Evolutionary conservation across 2,113 vertebrate species (phyloP).

Genomic region (Eretmochelys imbricata): DNA sequence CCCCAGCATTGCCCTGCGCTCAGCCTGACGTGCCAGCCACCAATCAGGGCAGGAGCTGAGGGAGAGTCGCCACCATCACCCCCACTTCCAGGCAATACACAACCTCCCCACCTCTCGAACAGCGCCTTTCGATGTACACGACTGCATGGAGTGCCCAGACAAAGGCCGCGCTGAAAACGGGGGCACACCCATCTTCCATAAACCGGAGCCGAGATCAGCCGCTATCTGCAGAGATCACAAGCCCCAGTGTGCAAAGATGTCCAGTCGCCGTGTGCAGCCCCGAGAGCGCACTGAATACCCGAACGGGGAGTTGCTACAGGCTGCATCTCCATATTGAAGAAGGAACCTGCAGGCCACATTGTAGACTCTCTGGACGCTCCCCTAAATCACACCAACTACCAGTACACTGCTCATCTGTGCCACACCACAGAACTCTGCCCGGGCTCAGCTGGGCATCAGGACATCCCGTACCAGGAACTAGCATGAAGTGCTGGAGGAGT

Average conservation of each 20-base stretch:
- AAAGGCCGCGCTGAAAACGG: neutral
- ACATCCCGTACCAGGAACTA: neutral
- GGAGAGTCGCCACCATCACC: neutral
- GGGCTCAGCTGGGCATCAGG: too few species aligned
- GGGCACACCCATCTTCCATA: neutral
- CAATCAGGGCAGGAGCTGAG: neutral
- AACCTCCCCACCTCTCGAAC: neutral
- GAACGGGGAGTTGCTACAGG: too few species aligned
- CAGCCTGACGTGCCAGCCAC: neutral
- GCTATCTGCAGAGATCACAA: accelerated
- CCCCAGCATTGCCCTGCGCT: neutral
- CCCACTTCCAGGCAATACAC: neutral
- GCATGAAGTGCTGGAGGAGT: neutral
- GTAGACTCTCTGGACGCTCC: neutral
- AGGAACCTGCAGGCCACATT: too few species aligned
- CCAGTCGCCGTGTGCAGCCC: too few species aligned
- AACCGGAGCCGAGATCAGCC: neutral
- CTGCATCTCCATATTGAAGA: too few species aligned
- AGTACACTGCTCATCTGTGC: neutral
- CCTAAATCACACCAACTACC: neutral
- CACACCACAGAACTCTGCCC: neutral
- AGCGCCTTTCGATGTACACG: neutral
- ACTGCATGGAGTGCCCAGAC: neutral
- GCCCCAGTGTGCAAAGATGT: neutral
- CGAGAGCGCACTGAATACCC: too few species aligned